phyloP scores from a whole-genome alignment of 2,888 invertebrate genomes.

The Halictus quadricinctus region DNA sequence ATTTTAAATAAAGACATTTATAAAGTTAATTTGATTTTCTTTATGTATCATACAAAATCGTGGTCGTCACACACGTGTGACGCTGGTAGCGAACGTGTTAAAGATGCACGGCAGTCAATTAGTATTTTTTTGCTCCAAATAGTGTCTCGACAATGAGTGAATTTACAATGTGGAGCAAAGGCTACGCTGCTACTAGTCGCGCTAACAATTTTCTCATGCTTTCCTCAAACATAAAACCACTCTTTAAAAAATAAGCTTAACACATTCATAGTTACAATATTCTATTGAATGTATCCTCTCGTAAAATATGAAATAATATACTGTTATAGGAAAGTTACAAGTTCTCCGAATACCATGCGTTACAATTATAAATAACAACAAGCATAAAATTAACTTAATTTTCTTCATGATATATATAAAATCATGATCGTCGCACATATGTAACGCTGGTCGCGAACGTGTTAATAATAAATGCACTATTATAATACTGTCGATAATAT shows the following conservation, averaged over 20 bases:
- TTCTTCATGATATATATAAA: background rate
- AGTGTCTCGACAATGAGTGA: background rate
- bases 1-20: no score
- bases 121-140: no score
- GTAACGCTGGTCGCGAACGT: background rate
- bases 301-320: background rate
- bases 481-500: background rate
- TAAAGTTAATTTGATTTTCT: no score
- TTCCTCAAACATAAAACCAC: no score
- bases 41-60: no score
- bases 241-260: no score
- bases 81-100: no score
- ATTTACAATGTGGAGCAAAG: no score
- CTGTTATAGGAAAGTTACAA: background rate
- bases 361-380: background rate
- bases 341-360: background rate
- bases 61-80: no score
- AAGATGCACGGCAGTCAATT: no score
- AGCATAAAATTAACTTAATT: background rate
- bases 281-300: background rate
- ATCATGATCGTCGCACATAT: background rate
- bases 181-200: no score
- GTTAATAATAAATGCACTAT: background rate
- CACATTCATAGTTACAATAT: background rate
- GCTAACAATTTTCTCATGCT: no score